Conservation (phyloP, 2,113 vertebrate species). For the Cairina moschata region DNA sequence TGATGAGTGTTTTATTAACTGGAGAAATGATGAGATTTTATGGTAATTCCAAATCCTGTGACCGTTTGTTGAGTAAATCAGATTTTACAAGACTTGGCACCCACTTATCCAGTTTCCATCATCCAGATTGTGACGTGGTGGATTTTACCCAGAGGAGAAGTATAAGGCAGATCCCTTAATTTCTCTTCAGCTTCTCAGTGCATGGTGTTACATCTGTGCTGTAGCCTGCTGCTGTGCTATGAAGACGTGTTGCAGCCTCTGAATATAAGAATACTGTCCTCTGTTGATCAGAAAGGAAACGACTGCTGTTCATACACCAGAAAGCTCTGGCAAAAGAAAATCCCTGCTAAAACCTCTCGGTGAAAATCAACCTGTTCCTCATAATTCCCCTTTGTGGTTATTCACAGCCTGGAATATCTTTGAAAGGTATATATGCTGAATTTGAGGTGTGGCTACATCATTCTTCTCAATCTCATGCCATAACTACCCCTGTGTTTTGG, state of each 20-base stretch:
- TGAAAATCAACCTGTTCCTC: background rate
- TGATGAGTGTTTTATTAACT: constrained; percentile 58
- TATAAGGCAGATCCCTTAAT: background rate
- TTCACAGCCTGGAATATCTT: background rate
- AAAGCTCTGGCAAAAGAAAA: background rate
- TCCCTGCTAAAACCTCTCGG: background rate
- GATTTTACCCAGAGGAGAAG: constrained; percentile 13
- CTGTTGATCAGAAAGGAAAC: constrained; percentile 70
- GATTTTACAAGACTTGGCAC: constrained; percentile 19
- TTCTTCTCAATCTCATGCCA: background rate
- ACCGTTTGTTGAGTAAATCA: background rate
- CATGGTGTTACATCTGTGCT: background rate
- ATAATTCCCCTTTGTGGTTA: background rate
- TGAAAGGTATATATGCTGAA: background rate
- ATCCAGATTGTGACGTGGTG: background rate
- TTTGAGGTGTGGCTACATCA: background rate
- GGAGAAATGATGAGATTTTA: constrained; percentile 20
- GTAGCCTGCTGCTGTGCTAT: constrained; percentile 6
- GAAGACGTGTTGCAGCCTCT: constrained; percentile 5
- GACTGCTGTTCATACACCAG: constrained; percentile 19
- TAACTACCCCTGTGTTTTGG: background rate
- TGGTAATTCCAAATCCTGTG: background rate
- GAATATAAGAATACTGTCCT: constrained; percentile 66
- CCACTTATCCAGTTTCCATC: constrained; percentile 6
- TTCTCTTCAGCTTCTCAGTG: background rate